These are phyloP conservation scores for Genyomyrus donnyi DNA, from an alignment of 2,113 vertebrate species.

Conservation along the genomic window DNA sequence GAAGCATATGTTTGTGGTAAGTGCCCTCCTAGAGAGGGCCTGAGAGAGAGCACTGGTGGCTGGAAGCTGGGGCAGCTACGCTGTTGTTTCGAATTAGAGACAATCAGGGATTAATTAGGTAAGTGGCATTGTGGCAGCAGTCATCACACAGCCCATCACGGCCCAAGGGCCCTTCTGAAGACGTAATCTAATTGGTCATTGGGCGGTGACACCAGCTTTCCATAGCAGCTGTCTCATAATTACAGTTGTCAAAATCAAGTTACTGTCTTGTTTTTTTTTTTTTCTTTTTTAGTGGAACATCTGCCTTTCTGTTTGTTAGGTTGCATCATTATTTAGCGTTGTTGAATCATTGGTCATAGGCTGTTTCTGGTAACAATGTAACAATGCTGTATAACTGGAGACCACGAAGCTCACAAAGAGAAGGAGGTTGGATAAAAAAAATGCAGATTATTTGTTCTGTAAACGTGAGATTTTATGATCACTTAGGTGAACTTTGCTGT, in stretches of 20 bases:
- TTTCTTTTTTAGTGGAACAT: not conserved
- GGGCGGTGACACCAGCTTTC: not conserved
- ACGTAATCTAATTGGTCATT: constrained; percentile 22
- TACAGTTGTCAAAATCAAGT: not conserved
- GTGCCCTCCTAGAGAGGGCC: not conserved
- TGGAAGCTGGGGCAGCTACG: not conserved
- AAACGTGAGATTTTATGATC: not conserved
- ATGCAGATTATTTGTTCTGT: not conserved
- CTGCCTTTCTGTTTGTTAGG: not conserved
- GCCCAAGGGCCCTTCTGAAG: not conserved
- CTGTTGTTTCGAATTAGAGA: constrained; percentile 19
- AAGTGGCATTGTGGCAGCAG: constrained; percentile 17
- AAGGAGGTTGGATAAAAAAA: not conserved
- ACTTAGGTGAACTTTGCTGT: not conserved
- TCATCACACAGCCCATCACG: constrained; percentile 24
- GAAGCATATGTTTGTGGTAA: not conserved
- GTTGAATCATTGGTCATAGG: not conserved
- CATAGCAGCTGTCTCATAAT: not conserved
- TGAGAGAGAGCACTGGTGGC: not conserved
- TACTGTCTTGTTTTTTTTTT: not conserved
- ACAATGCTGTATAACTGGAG: not conserved
- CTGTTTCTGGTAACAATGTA: not conserved
- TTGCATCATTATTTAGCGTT: not conserved
- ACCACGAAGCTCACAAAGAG: not conserved
- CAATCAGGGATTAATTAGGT: constrained; percentile 23